A percentile compares a stretch with the other conserved stretches of the same genome.
Evolutionary conservation across 2,113 vertebrate species (phyloP).

Genomic region (Caracal caracal): DNA sequence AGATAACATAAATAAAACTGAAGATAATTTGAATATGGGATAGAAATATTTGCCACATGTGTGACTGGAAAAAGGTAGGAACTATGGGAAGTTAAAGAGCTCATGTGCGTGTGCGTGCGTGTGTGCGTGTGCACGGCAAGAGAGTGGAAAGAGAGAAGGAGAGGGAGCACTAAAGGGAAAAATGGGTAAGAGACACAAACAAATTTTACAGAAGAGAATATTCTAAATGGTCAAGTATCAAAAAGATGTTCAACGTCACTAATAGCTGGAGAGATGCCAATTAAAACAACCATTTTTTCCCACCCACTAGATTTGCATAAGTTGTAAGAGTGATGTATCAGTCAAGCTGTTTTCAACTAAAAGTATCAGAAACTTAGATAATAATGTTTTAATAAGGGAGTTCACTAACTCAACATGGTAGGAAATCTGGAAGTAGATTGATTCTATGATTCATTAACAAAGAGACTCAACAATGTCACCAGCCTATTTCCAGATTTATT

Average conservation of each 20-base stretch:
- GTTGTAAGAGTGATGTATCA: background rate
- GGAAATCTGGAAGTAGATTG: background rate
- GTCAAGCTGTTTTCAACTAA: background rate
- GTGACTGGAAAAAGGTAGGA: constrained; percentile 5
- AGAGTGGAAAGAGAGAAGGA: background rate
- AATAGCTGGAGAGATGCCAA: background rate
- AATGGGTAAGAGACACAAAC: background rate
- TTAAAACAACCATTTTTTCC: background rate
- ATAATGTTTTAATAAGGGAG: background rate
- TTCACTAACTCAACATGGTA: background rate
- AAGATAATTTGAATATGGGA: constrained; percentile 59
- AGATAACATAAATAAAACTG: constrained; percentile 63
- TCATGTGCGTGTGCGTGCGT: background rate
- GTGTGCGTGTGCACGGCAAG: background rate
- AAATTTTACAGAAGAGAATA: constrained; percentile 10
- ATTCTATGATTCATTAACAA: background rate
- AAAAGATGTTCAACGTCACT: background rate
- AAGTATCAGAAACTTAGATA: background rate
- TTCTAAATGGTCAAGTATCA: background rate
- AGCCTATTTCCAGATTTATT: background rate
- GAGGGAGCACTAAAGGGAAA: background rate
- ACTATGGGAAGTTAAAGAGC: constrained; percentile 13
- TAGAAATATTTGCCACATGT: constrained; percentile 56
- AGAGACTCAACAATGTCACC: background rate
- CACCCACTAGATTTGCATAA: background rate